Percentiles rank a stretch among this genome's conserved stretches.
Conservation (phyloP, 1,140 invertebrate genomes). For the Lerema accius region DNA sequence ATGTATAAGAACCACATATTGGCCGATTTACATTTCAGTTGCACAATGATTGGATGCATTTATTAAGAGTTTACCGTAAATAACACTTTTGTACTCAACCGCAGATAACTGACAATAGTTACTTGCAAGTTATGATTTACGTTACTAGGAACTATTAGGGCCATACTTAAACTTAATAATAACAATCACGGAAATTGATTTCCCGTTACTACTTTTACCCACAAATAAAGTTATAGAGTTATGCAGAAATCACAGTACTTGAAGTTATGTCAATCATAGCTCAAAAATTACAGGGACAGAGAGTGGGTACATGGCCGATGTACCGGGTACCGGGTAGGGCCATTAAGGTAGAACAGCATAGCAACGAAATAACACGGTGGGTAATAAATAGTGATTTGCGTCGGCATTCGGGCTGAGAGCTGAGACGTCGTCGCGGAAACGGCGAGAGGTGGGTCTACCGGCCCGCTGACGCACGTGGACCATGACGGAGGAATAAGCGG, state of each 20-base stretch:
- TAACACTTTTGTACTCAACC: too few species aligned
- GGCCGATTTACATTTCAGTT: too few species aligned
- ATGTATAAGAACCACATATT: too few species aligned
- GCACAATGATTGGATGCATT: too few species aligned
- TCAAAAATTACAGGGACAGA: constrained; percentile 28
- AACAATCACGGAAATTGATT: background rate
- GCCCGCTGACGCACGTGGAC: constrained; percentile 32
- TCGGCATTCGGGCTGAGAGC: constrained; percentile 58
- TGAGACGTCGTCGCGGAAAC: constrained; percentile 59
- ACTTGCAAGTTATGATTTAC: too few species aligned
- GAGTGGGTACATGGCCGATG: background rate
- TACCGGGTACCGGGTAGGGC: constrained; percentile 2
- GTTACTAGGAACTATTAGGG: too few species aligned
- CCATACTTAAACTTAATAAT: background rate
- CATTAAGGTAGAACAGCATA: constrained; percentile 39
- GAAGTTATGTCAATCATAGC: constrained; percentile 19
- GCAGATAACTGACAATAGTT: too few species aligned
- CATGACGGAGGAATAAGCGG: background rate
- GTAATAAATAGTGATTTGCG: constrained; percentile 73
- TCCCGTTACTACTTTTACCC: background rate
- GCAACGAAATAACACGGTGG: constrained; percentile 51
- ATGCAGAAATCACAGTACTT: constrained; percentile 7
- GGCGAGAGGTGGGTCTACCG: constrained; percentile 53
- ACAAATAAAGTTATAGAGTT: constrained; percentile 2
- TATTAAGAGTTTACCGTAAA: too few species aligned